phyloP scores from a whole-genome alignment of 2,888 invertebrate genomes.

The Tigriopus californicus region DNA sequence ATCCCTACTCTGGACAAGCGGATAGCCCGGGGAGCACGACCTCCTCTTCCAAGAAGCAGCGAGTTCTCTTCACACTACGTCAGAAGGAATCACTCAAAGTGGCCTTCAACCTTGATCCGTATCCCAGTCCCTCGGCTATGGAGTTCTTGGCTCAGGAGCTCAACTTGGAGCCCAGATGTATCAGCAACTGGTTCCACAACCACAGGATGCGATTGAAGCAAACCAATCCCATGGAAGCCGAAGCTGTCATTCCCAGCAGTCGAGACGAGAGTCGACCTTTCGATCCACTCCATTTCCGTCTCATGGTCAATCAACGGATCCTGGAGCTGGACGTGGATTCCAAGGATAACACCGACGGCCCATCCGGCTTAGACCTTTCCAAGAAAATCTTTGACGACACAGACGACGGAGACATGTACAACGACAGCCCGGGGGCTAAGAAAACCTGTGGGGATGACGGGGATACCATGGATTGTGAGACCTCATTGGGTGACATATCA shows the following conservation, averaged over 20 bases:
- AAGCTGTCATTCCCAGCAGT: neutral
- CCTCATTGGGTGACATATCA: no score
- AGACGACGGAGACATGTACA: conserved; percentile 57
- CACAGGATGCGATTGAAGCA: conserved; percentile 95
- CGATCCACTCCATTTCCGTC: conserved; percentile 76
- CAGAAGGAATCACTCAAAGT: conserved; percentile 88
- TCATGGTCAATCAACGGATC: conserved; percentile 68
- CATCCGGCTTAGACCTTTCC: neutral
- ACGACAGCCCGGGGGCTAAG: conserved; percentile 35
- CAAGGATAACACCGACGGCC: neutral
- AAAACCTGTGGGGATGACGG: conserved; percentile 26
- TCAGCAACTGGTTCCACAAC: conserved; percentile 99
- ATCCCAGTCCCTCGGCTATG: conserved; percentile 88
- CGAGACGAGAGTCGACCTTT: conserved; percentile 30
- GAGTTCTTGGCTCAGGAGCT: conserved; percentile 84
- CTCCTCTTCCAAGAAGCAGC: conserved; percentile 81
- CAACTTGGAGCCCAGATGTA: conserved; percentile 76
- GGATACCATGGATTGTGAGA: no score
- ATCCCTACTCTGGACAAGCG: conserved; percentile 61
- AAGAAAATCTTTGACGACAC: conserved; percentile 32
- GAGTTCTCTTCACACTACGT: conserved; percentile 91
- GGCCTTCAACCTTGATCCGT: conserved; percentile 88
- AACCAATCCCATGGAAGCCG: conserved; percentile 29
- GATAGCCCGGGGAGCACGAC: conserved; percentile 28
- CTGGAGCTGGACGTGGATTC: conserved; percentile 62